Evolutionary conservation across 1,140 invertebrate genomes (phyloP).

Genomic region (Latrodectus geometricus): DNA sequence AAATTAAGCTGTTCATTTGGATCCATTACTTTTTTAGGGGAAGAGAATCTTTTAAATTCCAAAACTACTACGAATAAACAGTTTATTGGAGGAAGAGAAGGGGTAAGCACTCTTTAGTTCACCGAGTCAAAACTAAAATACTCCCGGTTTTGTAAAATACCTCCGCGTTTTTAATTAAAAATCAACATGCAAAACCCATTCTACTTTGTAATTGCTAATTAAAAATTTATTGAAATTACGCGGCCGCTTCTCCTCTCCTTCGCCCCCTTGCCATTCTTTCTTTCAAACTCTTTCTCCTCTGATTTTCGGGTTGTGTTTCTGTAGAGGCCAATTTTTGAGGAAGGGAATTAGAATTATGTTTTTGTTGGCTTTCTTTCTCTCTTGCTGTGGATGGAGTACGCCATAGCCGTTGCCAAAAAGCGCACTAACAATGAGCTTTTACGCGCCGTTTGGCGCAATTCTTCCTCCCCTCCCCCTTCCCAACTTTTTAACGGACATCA

Average conservation of each 20-base stretch:
- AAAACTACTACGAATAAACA: slow-evolving; percentile 25
- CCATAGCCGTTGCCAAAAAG: neutral
- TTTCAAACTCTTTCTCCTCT: slow-evolving; percentile 2
- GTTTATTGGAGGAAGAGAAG: slow-evolving; percentile 12
- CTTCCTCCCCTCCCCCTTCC: slow-evolving; percentile 15
- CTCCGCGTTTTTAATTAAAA: slow-evolving; percentile 59
- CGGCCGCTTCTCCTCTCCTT: neutral
- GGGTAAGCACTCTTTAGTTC: slow-evolving; percentile 14
- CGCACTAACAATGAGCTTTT: neutral
- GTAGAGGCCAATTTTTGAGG: slow-evolving; percentile 31
- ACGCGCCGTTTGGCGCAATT: neutral
- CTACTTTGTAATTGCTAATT: slow-evolving; percentile 60
- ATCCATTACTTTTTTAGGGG: slow-evolving; percentile 23
- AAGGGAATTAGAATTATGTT: slow-evolving; percentile 2
- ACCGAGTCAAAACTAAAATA: slow-evolving; percentile 54
- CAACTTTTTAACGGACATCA: slow-evolving; percentile 22
- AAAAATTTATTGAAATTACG: slow-evolving; percentile 61
- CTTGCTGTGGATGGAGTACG: neutral
- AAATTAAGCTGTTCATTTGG: slow-evolving; percentile 61
- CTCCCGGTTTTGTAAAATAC: slow-evolving; percentile 27
- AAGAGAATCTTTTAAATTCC: slow-evolving; percentile 53
- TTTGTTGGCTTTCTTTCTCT: slow-evolving; percentile 17
- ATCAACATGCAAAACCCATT: slow-evolving; percentile 57
- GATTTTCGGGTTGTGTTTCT: neutral
- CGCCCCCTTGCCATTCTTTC: neutral